These are phyloP conservation scores for Amblyjoppa proteus DNA, from an alignment of 2,888 invertebrate genomes.

Conservation along the genomic window DNA sequence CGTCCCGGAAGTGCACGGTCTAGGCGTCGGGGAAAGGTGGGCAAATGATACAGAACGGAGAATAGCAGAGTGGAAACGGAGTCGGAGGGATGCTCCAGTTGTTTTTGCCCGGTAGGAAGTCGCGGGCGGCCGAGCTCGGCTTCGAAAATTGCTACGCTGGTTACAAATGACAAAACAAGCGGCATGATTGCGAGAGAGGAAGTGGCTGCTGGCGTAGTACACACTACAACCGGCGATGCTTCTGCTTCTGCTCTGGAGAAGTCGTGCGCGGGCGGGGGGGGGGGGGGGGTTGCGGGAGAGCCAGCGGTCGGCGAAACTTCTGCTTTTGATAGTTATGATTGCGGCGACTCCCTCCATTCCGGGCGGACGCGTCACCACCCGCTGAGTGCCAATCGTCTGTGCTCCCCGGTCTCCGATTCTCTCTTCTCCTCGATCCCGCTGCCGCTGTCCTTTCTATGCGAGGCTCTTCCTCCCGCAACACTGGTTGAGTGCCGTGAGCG, in stretches of 20 bases:
- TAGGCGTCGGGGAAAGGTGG: conserved; percentile 18
- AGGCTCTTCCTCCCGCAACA: conserved; percentile 43
- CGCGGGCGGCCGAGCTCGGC: conserved; percentile 53
- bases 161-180: conserved; percentile 80
- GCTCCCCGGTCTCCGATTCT: conserved; percentile 48
- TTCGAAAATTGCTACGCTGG: conserved; percentile 75
- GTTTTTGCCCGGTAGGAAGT: conserved; percentile 70
- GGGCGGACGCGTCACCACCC: conserved; percentile 73
- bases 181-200: conserved; percentile 74
- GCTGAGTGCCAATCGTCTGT: conserved; percentile 74
- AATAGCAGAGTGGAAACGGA: conserved; percentile 24
- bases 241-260: conserved; percentile 35
- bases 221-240: conserved; percentile 24
- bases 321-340: conserved; percentile 81
- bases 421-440: conserved; percentile 35
- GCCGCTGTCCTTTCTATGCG: conserved; percentile 28
- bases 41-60: conserved; percentile 35
- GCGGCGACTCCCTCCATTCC: conserved; percentile 72
- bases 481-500: conserved; percentile 56
- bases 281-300: conserved; percentile 60
- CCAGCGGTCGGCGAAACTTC: conserved; percentile 73
- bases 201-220: conserved; percentile 16
- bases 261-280: conserved; percentile 5
- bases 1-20: conserved; percentile 16
- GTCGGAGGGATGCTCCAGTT: conserved; percentile 58